Evolutionary conservation across 2,113 vertebrate genomes (phyloP).

Genomic region (Acanthisitta chloris): DNA sequence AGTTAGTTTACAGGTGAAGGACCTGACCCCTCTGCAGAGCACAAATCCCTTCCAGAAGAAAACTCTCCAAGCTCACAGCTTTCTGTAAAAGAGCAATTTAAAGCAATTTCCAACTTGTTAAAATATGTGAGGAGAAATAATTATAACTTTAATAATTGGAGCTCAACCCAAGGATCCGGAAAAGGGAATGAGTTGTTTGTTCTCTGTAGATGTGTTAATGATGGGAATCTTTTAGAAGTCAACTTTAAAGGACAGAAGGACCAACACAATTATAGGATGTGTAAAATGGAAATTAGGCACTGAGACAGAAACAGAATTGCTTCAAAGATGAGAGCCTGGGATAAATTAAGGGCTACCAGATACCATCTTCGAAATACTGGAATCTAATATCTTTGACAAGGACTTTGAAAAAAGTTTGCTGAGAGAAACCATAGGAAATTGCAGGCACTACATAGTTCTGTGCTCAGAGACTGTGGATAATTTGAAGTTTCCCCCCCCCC

Average conservation of each 20-base stretch:
- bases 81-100: not conserved
- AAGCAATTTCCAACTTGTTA: not conserved
- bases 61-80: not conserved
- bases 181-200: not conserved
- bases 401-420: not conserved
- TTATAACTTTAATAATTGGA: not conserved
- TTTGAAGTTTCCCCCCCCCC: not conserved
- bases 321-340: conserved; percentile 16
- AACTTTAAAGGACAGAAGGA: conserved; percentile 38
- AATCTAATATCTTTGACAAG: not conserved
- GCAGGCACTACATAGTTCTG: not conserved
- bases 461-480: not conserved
- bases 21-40: not conserved
- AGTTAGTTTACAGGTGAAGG: not conserved
- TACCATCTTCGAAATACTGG: not conserved
- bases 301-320: not conserved
- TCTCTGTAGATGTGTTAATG: conserved; percentile 35
- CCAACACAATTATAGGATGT: conserved; percentile 30
- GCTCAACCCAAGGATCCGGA: not conserved
- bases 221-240: conserved; percentile 23
- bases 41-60: not conserved
- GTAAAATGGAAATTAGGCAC: conserved; percentile 47
- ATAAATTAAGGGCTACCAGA: conserved; percentile 26
- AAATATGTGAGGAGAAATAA: not conserved
- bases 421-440: not conserved